These are phyloP conservation scores for Colistium nudipinnis DNA, from an alignment of 2,113 vertebrate species.

Conservation along the genomic window DNA sequence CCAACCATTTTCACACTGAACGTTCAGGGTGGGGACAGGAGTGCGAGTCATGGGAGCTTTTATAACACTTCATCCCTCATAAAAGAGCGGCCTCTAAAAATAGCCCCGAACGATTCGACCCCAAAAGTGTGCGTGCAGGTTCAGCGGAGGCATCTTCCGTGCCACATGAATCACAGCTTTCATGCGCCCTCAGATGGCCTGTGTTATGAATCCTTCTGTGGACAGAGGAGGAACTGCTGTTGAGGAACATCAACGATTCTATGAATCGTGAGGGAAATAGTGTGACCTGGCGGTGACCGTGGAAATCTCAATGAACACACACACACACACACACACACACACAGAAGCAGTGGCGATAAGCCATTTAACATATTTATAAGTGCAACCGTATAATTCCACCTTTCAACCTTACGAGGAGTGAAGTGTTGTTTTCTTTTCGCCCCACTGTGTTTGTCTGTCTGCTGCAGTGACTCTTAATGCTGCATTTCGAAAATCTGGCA, in stretches of 20 bases:
- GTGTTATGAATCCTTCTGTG: slow-evolving; percentile 40
- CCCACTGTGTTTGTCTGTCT: no score
- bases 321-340: no score
- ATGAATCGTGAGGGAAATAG: no score
- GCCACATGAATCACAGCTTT: slow-evolving; percentile 11
- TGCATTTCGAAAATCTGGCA: no score
- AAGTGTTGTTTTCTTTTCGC: no score
- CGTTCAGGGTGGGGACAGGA: slow-evolving; percentile 48
- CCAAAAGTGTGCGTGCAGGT: slow-evolving; percentile 9
- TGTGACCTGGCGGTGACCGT: neutral
- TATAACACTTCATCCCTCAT: slow-evolving; percentile 50
- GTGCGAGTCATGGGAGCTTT: slow-evolving; percentile 45
- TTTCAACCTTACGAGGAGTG: no score
- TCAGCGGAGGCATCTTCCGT: slow-evolving; percentile 50
- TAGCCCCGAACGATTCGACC: slow-evolving; percentile 33
- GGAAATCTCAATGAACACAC: neutral
- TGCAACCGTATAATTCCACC: no score
- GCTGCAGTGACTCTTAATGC: no score
- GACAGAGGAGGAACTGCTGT: slow-evolving; percentile 24
- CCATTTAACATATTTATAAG: neutral
- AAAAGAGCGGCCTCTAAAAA: slow-evolving; percentile 61
- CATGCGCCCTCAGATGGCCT: neutral
- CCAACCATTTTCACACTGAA: slow-evolving; percentile 59
- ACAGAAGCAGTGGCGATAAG: no score
- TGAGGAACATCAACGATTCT: neutral